These are phyloP conservation scores for Stratiomys singularior DNA, from an alignment of 2,888 invertebrate genomes.

Conservation along the genomic window DNA sequence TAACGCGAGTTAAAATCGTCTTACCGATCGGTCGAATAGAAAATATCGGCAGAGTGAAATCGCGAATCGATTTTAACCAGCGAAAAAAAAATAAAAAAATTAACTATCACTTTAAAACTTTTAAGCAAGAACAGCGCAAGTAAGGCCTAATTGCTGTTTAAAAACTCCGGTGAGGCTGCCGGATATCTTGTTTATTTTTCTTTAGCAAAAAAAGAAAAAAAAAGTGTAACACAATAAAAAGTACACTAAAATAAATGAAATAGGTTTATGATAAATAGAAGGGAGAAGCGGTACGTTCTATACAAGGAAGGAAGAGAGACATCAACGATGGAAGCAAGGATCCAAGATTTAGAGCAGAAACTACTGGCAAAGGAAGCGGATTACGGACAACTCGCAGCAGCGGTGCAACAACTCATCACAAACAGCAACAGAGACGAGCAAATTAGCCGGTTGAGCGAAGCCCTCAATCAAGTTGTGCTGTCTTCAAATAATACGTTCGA, in stretches of 20 bases:
- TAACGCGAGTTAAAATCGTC: constrained; percentile 3
- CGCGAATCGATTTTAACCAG: too few relatives aligned
- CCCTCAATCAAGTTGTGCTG: background rate
- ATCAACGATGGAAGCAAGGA: constrained; percentile 3
- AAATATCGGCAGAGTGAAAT: background rate
- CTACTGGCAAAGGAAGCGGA: constrained; percentile 2
- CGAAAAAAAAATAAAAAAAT: background rate
- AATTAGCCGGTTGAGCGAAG: constrained; percentile 3
- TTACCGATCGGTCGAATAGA: background rate
- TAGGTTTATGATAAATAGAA: background rate
- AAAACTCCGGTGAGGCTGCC: background rate
- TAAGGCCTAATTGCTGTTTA: background rate
- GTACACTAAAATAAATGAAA: background rate
- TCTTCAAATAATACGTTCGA: background rate
- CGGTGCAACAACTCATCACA: background rate
- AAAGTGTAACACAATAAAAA: background rate
- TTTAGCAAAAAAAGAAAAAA: background rate
- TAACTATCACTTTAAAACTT: background rate
- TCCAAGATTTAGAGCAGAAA: background rate
- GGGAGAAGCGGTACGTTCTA: constrained; percentile 10
- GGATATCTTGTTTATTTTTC: background rate
- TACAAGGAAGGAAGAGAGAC: background rate
- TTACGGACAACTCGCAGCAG: background rate
- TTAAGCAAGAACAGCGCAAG: constrained; percentile 13
- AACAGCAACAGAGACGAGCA: constrained; percentile 9